Percentiles rank a stretch among this genome's conserved stretches.
Evolutionary conservation across 30 jellyfish, hydroid and myxozoan genomes (phyloP).

Genomic region (Aurelia sp.): DNA sequence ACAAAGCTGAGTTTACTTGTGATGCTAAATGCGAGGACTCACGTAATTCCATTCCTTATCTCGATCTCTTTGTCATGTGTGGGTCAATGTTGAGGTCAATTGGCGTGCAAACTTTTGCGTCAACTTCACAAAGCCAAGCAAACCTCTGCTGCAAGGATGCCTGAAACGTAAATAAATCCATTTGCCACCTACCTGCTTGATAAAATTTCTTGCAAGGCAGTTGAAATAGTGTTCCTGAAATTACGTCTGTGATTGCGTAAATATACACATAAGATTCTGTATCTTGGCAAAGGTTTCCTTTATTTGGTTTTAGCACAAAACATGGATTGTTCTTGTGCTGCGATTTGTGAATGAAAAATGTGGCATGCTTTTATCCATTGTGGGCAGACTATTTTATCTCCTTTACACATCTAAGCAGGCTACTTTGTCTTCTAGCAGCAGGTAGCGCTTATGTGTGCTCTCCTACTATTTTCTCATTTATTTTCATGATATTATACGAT

Average conservation of each 20-base stretch:
- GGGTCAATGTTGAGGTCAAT: too few species aligned
- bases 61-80: too few species aligned
- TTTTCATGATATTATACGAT: conserved; percentile 24
- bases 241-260: too few species aligned
- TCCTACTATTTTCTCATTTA: conserved; percentile 44
- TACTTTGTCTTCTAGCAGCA: conserved; percentile 34
- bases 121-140: too few species aligned
- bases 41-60: too few species aligned
- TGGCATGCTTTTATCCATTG: conserved; percentile 28
- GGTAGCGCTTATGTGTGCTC: conserved; percentile 32
- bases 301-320: conserved; percentile 33
- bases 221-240: background rate
- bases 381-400: conserved; percentile 41
- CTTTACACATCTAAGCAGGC: conserved; percentile 29
- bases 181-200: too few species aligned
- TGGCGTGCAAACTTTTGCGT: too few species aligned
- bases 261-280: background rate
- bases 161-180: too few species aligned
- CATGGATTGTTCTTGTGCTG: conserved; percentile 14
- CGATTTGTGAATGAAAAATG: background rate
- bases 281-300: background rate
- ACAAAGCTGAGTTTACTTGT: too few species aligned
- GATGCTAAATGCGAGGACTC: too few species aligned
- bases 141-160: too few species aligned
- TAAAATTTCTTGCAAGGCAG: background rate